Conservation (phyloP, 1,140 invertebrate genomes). For the Drosophila nigromelanica region DNA sequence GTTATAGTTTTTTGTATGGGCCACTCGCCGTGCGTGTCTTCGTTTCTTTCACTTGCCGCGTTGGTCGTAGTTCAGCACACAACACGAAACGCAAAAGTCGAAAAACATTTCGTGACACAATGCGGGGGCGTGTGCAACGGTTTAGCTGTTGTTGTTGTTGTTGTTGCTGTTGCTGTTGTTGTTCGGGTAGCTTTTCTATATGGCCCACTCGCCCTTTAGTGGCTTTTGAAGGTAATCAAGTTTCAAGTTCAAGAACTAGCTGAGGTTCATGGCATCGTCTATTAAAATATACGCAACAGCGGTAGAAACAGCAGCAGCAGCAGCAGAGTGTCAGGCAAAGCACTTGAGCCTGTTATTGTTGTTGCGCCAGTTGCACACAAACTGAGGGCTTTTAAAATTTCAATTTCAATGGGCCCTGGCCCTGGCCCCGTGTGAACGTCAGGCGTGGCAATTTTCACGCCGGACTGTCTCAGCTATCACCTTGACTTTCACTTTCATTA, state of each 20-base stretch:
- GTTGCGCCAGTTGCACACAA: slow-evolving; percentile 40
- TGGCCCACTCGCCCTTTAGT: slow-evolving; percentile 55
- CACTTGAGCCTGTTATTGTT: slow-evolving; percentile 60
- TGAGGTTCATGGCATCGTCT: slow-evolving; percentile 65
- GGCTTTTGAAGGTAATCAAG: slow-evolving; percentile 79
- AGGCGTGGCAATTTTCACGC: slow-evolving; percentile 40
- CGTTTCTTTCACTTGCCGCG: slow-evolving; percentile 27
- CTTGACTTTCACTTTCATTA: slow-evolving; percentile 55
- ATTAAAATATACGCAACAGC: slow-evolving; percentile 32
- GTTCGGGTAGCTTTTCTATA: slow-evolving; percentile 29
- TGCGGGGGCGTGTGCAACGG: slow-evolving; percentile 44
- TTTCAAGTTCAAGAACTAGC: slow-evolving; percentile 79
- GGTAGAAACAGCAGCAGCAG: neutral
- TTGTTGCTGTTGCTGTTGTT: slow-evolving; percentile 7
- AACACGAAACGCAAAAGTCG: slow-evolving; percentile 40
- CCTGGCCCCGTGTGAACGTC: slow-evolving; percentile 68
- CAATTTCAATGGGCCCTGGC: slow-evolving; percentile 42
- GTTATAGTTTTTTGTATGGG: slow-evolving; percentile 56
- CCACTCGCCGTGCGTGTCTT: slow-evolving; percentile 69
- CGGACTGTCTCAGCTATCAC: slow-evolving; percentile 45
- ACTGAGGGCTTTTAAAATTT: slow-evolving; percentile 36
- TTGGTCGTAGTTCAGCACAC: slow-evolving; percentile 17
- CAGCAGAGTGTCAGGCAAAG: slow-evolving; percentile 1
- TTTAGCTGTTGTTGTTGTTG: slow-evolving; percentile 13
- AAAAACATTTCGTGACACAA: slow-evolving; percentile 76